These are phyloP conservation scores for Semnornis frantzii DNA, from an alignment of 2,113 vertebrate genomes.

Conservation along the genomic window DNA sequence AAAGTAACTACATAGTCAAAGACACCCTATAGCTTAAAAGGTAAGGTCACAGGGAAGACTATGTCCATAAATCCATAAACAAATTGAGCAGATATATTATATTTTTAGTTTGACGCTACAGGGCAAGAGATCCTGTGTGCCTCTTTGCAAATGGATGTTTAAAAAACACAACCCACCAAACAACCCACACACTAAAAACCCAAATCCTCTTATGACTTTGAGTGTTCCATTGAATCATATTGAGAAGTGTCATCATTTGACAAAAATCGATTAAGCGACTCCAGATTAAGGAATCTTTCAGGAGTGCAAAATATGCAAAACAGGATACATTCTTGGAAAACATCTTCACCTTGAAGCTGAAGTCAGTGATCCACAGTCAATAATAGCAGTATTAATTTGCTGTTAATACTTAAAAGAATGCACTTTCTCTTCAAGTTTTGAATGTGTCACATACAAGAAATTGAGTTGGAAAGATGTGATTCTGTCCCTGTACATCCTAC, in stretches of 20 bases:
- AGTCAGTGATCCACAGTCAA: not conserved
- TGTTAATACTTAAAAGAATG: not conserved
- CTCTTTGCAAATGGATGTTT: not conserved
- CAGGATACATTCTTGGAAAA: not conserved
- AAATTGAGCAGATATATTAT: not conserved
- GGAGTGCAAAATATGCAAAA: not conserved
- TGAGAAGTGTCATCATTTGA: not conserved
- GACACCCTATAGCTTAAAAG: not conserved
- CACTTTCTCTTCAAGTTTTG: not conserved
- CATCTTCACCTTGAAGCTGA: not conserved
- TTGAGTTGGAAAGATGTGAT: not conserved
- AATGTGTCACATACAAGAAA: not conserved
- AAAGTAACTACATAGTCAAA: not conserved
- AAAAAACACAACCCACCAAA: too few species aligned
- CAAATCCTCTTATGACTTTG: not conserved
- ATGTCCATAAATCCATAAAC: not conserved
- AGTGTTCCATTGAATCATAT: not conserved
- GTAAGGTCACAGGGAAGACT: not conserved
- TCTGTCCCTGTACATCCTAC: not conserved
- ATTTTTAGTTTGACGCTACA: not conserved
- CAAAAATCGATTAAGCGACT: not conserved
- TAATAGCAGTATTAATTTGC: not conserved
- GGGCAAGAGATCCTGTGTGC: not conserved
- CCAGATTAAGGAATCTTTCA: not conserved
- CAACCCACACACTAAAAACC: not conserved